These are phyloP conservation scores for Prunella strophiata DNA, from an alignment of 2,797 vertebrate genomes.

Conservation along the genomic window DNA sequence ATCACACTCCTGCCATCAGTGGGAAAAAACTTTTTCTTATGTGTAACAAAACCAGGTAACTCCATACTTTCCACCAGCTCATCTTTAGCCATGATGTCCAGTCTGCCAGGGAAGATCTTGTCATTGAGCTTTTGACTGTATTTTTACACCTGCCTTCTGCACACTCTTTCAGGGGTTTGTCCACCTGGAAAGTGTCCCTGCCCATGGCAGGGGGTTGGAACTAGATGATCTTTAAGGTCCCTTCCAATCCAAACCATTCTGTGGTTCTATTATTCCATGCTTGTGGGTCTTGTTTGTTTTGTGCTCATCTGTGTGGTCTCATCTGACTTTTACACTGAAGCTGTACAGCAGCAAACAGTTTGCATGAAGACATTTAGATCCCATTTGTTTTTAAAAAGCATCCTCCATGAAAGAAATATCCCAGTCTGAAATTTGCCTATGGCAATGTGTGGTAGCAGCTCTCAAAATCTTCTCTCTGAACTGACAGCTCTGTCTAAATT, in stretches of 20 bases:
- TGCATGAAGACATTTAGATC: neutral
- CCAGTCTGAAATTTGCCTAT: neutral
- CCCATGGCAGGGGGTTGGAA: neutral
- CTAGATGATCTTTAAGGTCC: neutral
- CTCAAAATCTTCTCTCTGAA: neutral
- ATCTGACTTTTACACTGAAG: neutral
- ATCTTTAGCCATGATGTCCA: neutral
- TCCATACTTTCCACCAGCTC: neutral
- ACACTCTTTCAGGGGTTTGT: neutral
- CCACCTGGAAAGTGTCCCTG: neutral
- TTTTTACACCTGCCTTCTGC: neutral
- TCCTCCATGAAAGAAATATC: neutral
- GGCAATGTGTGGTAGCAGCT: neutral
- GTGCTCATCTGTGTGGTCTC: neutral
- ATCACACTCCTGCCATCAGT: neutral
- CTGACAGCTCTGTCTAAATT: neutral
- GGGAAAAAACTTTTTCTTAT: neutral
- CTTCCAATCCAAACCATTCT: neutral
- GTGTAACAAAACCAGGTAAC: neutral
- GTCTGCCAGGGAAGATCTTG: neutral
- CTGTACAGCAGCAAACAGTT: neutral
- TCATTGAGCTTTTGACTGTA: neutral
- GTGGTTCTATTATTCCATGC: neutral
- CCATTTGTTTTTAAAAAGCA: neutral
- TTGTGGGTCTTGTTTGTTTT: neutral